A percentile compares a stretch with the other conserved stretches of the same genome.
Conservation (phyloP, 2,797 vertebrate genomes). For the Amniataba percoides region DNA sequence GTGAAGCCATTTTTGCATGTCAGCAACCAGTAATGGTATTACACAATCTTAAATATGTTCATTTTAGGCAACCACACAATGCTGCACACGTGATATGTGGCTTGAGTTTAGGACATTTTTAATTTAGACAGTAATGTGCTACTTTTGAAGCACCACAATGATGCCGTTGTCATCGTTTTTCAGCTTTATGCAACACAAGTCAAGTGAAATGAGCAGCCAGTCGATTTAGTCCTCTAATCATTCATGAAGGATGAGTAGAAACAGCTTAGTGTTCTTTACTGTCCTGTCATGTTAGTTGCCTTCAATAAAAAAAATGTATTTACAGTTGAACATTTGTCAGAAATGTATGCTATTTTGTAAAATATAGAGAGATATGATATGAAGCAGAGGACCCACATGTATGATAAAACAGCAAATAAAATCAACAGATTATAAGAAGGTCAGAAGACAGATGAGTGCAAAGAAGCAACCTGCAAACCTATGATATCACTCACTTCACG, state of each 20-base stretch:
- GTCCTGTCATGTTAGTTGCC: neutral
- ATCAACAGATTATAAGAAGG: neutral
- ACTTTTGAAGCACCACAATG: conserved; percentile 27
- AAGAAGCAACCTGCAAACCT: neutral
- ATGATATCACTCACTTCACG: neutral
- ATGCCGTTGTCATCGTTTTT: conserved; percentile 57
- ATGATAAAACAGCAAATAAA: neutral
- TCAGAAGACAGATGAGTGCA: neutral
- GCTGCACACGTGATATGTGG: conserved; percentile 41
- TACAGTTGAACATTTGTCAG: conserved; percentile 3
- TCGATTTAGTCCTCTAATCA: conserved; percentile 35
- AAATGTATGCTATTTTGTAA: neutral
- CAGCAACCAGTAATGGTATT: conserved; percentile 16
- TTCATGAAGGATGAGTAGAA: conserved; percentile 26
- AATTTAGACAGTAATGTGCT: conserved; percentile 42
- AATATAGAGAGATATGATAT: neutral
- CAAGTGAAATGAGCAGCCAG: conserved; percentile 38
- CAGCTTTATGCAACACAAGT: conserved; percentile 46
- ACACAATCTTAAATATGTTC: conserved; percentile 21
- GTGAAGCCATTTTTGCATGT: conserved; percentile 12
- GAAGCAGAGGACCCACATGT: neutral
- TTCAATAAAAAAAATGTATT: conserved; percentile 25
- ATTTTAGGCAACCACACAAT: conserved; percentile 27
- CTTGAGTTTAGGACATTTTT: conserved; percentile 10
- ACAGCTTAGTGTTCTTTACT: conserved; percentile 2